Base-by-base conservation (phyloP, 2,113 vertebrate genomes). In the Gulo gulo region DNA sequence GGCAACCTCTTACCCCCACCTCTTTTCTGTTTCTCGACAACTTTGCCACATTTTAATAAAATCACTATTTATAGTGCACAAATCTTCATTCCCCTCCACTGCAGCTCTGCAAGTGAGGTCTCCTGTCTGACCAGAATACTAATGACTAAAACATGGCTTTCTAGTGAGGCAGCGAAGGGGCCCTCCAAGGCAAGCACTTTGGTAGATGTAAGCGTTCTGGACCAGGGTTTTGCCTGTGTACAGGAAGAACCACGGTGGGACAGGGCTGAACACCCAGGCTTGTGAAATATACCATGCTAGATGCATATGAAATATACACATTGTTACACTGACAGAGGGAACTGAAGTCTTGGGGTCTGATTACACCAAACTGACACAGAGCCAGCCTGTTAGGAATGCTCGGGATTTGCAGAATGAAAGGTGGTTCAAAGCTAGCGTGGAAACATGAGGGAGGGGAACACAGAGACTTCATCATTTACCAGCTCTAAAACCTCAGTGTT, bases 1-100 rank as follows among this genome's bases (percentile, higher is more conserved):
- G 88, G 97, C 82, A 97, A 98, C 88, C 67, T 39, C 79, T 73
- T 84, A 65, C 83, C 95, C 89, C 57, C 50, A 95, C 36, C 45
- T 69, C 94, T 89, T 83, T 96, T 71, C 78, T 42, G 52, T 95
- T 97, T 92, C 94, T 97, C 94, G 96, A 95, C 96, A 69, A 59
- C 95, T 95, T 97, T 93, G 91, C 86, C 92, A 78, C 94, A 93
- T 97, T 98, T 98, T 98, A 98, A 98, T 97, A 97, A 97, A 93
- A 84, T 92, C 61, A 47, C 97, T 97, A 98, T 98, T 97, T 97
- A 95, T 97, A 97, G 96, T 39, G 47, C 15, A 31, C 65, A 79
- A 88, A 73, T 71, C 97, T 79, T 57, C 82, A 57, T 21, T 90
- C 52, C 65, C 59, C 93, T 88, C 67, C 65, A n/a, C 63, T 5